A percentile compares a stretch with the other conserved stretches of the same genome.
Evolutionary conservation across 2,888 invertebrate species (phyloP).

Genomic region (Lasioglossum pauxillum): DNA sequence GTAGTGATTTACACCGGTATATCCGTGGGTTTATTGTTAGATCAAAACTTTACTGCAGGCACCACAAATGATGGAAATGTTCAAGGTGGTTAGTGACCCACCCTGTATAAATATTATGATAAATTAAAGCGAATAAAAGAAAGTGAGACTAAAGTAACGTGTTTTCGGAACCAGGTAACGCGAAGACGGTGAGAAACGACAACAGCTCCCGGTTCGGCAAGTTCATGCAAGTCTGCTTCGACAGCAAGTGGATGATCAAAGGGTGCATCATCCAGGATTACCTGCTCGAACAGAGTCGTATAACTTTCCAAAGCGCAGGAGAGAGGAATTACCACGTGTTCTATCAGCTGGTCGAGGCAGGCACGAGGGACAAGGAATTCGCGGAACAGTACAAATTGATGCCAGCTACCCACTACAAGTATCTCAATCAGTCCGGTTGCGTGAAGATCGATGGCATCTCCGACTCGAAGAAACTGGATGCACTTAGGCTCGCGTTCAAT

Average conservation of each 20-base stretch:
- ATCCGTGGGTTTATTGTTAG: too few relatives aligned
- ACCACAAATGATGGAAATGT: too few relatives aligned
- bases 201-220: slow-evolving; percentile 98
- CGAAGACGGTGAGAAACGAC: slow-evolving; percentile 96
- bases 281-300: slow-evolving; percentile 94
- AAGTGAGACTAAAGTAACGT: background rate
- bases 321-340: slow-evolving; percentile 97
- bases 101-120: too few relatives aligned
- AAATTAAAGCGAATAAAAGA: background rate
- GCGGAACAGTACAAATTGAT: slow-evolving; percentile 90
- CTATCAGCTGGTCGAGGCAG: slow-evolving; percentile 95
- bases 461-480: slow-evolving; percentile 91
- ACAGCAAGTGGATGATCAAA: slow-evolving; percentile 94
- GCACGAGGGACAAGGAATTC: slow-evolving; percentile 91
- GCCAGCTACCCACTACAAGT: slow-evolving; percentile 92
- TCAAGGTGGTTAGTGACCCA: too few relatives aligned
- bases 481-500: slow-evolving; percentile 94
- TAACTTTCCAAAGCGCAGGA: slow-evolving; percentile 94
- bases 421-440: slow-evolving; percentile 93
- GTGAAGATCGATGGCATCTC: slow-evolving; percentile 88
- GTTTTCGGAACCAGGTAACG: slow-evolving; percentile 89
- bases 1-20: too few relatives aligned
- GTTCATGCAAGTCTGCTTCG: slow-evolving; percentile 97
- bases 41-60: too few relatives aligned
- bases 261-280: slow-evolving; percentile 97